A percentile compares a stretch with the other conserved stretches of the same genome.
Conservation (phyloP, 92 coral and sea anemone genomes). For the Palythoa grandiflora region DNA sequence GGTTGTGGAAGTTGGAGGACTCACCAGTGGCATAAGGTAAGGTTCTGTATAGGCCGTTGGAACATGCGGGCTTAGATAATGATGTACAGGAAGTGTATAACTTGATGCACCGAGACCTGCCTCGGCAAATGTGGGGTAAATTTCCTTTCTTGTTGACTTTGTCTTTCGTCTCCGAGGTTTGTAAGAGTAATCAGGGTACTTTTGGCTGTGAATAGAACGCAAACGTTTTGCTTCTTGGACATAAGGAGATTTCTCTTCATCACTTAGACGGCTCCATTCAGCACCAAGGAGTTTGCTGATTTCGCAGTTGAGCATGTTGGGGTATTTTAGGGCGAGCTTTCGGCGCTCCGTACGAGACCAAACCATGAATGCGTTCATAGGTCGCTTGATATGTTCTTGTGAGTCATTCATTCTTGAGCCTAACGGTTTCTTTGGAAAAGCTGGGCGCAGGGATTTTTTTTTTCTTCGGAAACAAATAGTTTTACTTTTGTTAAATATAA, state of each 20-base stretch:
- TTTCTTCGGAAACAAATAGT: background rate
- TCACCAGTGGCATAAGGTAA: constrained; percentile 79
- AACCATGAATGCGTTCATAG: constrained; percentile 95
- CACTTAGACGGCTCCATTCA: constrained; percentile 92
- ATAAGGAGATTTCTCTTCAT: constrained; percentile 87
- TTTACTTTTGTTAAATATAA: background rate
- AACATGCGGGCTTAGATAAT: constrained; percentile 83
- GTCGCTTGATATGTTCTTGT: constrained; percentile 83
- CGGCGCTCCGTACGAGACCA: constrained; percentile 95
- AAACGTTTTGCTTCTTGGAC: constrained; percentile 89
- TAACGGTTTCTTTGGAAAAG: background rate
- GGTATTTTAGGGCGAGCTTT: constrained; percentile 89
- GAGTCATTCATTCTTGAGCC: constrained; percentile 34
- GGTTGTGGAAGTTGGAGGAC: constrained; percentile 64
- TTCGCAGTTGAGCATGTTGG: constrained; percentile 94
- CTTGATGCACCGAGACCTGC: constrained; percentile 66
- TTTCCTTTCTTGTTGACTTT: constrained; percentile 77
- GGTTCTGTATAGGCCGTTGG: constrained; percentile 85
- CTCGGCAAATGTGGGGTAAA: constrained; percentile 79
- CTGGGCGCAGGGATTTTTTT: background rate
- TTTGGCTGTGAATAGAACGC: constrained; percentile 92
- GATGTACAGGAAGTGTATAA: constrained; percentile 84
- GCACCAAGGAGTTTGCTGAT: constrained; percentile 94
- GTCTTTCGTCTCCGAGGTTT: constrained; percentile 86
- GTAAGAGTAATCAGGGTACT: constrained; percentile 92